Percentiles rank a stretch among this genome's conserved stretches.
Conservation (phyloP, 2,888 invertebrate genomes). For the Galeruca laticollis region DNA sequence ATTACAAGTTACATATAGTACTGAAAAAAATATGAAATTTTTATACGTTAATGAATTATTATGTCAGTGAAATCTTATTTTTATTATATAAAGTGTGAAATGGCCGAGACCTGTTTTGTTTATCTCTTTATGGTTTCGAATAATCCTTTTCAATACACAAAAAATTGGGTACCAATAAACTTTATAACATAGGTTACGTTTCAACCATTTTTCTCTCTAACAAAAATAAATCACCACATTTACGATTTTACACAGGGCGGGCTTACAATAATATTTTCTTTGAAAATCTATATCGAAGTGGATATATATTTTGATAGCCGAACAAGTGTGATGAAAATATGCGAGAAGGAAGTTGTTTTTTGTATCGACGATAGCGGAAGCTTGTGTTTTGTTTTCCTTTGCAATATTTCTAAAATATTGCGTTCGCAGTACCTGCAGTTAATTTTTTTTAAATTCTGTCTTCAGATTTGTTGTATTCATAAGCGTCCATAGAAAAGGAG, state of each 20-base stretch:
- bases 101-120: no score
- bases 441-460: background rate
- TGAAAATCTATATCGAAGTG: constrained; percentile 43
- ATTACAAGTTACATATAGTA: no score
- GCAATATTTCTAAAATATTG: constrained; percentile 28
- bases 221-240: constrained; percentile 56
- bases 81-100: no score
- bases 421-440: constrained; percentile 7
- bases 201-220: constrained; percentile 45
- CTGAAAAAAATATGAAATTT: no score
- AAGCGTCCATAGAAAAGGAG: background rate
- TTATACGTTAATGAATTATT: no score
- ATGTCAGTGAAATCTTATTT: no score
- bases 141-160: background rate
- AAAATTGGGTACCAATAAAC: background rate
- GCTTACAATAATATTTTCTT: constrained; percentile 51
- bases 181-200: constrained; percentile 52
- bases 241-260: constrained; percentile 53
- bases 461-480: background rate
- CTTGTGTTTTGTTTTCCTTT: constrained; percentile 31
- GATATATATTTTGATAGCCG: constrained; percentile 51
- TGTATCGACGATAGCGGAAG: constrained; percentile 20
- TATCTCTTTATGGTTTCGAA: no score
- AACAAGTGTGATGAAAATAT: constrained; percentile 42
- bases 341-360: constrained; percentile 39